These are phyloP conservation scores for Pseudochaenichthys georgianus DNA, from an alignment of 2,797 vertebrate genomes.

Conservation along the genomic window DNA sequence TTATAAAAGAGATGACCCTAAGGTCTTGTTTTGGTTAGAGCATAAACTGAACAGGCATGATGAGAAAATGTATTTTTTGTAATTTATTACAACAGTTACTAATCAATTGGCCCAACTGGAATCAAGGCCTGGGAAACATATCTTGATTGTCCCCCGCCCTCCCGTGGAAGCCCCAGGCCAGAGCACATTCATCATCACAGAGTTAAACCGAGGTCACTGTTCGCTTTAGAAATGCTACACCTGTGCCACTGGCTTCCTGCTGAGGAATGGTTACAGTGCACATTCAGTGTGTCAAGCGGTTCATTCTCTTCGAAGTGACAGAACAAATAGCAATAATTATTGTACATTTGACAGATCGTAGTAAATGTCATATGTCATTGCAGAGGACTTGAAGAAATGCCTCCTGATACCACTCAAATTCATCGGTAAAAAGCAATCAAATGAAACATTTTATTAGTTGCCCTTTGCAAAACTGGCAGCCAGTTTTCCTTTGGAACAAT, in stretches of 20 bases:
- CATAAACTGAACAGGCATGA: constrained; percentile 11
- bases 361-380: constrained; percentile 59
- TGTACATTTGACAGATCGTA: constrained; percentile 52
- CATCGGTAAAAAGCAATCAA: constrained; percentile 49
- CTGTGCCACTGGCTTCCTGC: constrained; percentile 17
- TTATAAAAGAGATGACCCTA: constrained; percentile 33
- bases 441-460: constrained; percentile 68
- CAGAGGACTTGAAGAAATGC: constrained; percentile 42
- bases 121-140: constrained; percentile 14
- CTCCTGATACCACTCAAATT: constrained; percentile 47
- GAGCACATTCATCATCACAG: constrained; percentile 11
- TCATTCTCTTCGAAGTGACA: constrained; percentile 55
- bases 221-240: constrained; percentile 40
- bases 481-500: constrained; percentile 64
- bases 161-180: constrained; percentile 15
- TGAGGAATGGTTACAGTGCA: constrained; percentile 30
- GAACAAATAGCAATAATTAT: constrained; percentile 36
- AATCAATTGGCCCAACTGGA: constrained; percentile 21
- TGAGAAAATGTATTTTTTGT: constrained; percentile 7
- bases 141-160: constrained; percentile 1
- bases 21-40: constrained; percentile 31
- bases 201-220: constrained; percentile 33
- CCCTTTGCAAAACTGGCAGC: constrained; percentile 52
- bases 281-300: constrained; percentile 56
- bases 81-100: constrained; percentile 21